Evolutionary conservation across 2,888 invertebrate species (phyloP).

Genomic region (Carterocephalus palaemon): DNA sequence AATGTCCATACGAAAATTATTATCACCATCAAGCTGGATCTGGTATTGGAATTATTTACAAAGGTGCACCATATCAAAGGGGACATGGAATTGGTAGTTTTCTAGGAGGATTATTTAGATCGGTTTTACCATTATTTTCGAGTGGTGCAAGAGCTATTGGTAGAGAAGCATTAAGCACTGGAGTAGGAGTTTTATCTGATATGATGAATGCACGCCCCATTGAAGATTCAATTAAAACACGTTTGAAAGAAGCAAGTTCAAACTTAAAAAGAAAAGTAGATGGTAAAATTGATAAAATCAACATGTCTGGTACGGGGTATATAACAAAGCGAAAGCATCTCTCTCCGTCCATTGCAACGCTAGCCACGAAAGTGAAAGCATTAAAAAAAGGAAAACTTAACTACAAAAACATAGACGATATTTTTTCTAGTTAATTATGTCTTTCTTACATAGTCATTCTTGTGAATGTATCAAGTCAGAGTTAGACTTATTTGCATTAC

Average conservation of each 20-base stretch:
- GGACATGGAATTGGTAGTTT: conserved; percentile 35
- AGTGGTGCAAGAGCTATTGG: conserved; percentile 34
- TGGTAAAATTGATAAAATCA: conserved; percentile 29
- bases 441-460: conserved; percentile 36
- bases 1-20: no score
- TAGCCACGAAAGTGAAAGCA: conserved; percentile 1
- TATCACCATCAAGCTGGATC: conserved; percentile 35
- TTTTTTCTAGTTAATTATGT: conserved; percentile 32
- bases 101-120: conserved; percentile 34
- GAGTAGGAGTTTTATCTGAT: conserved; percentile 33
- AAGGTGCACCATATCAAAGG: conserved; percentile 29
- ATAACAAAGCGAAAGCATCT: conserved; percentile 18
- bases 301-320: conserved; percentile 35
- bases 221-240: conserved; percentile 24
- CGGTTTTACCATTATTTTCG: conserved; percentile 33
- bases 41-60: conserved; percentile 35
- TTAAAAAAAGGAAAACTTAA: conserved; percentile 12
- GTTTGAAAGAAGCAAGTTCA: conserved; percentile 26
- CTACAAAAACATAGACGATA: conserved; percentile 20
- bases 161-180: conserved; percentile 35
- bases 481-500: conserved; percentile 37
- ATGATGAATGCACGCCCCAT: conserved; percentile 28
- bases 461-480: conserved; percentile 38
- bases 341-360: conserved; percentile 3
- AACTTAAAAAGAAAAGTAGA: conserved; percentile 35